Evolutionary conservation across 2,888 invertebrate species (phyloP).

Genomic region (Cepaea hortensis): DNA sequence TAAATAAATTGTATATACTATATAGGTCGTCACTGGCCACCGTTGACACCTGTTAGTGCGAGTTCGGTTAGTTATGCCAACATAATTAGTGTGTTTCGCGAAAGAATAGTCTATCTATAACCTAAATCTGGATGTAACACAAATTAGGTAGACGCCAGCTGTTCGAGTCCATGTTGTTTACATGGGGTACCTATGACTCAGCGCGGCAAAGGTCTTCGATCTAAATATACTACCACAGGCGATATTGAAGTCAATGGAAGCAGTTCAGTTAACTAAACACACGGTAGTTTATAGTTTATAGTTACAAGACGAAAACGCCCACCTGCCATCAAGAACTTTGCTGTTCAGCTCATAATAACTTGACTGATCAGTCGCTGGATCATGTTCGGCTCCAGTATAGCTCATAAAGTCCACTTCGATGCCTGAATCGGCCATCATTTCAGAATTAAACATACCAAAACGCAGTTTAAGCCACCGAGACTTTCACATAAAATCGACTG

Average conservation of each 20-base stretch:
- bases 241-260: background rate
- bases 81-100: background rate
- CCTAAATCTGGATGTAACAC: background rate
- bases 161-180: background rate
- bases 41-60: no score
- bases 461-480: background rate
- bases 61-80: background rate
- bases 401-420: conserved; percentile 61
- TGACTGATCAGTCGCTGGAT: conserved; percentile 37
- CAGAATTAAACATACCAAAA: conserved; percentile 37
- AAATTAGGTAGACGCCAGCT: background rate
- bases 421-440: conserved; percentile 64
- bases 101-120: background rate
- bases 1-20: no score
- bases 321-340: conserved; percentile 63
- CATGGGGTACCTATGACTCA: background rate
- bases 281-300: no score
- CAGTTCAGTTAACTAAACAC: background rate
- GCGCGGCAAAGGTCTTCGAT: background rate
- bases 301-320: conserved; percentile 46
- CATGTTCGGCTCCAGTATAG: conserved; percentile 53
- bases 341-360: conserved; percentile 65
- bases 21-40: no score
- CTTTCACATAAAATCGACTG: background rate
- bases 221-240: background rate